phyloP scores from a whole-genome alignment of 2,797 vertebrate genomes.

The Bradypus variegatus region DNA sequence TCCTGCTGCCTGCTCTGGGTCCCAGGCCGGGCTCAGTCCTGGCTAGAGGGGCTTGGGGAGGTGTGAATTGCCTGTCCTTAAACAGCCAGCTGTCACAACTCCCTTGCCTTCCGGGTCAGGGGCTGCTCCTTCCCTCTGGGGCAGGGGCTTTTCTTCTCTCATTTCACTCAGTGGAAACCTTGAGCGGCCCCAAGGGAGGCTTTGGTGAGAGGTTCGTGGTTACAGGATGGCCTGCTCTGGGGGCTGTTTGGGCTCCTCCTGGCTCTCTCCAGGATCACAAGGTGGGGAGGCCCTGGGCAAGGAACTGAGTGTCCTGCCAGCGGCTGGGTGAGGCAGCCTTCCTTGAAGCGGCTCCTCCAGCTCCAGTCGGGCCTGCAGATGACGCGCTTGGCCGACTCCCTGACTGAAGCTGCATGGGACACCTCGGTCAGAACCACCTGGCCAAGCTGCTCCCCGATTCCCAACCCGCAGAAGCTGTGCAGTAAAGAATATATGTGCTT shows the following conservation, averaged over 20 bases:
- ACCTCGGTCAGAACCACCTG: neutral
- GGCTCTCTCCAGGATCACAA: neutral
- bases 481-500: no score
- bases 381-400: rapidly evolving
- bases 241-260: no score
- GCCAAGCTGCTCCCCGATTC: neutral
- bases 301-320: neutral
- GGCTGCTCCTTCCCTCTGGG: neutral
- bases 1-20: neutral
- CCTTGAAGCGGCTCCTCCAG: neutral
- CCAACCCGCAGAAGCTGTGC: neutral
- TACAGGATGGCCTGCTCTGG: no score
- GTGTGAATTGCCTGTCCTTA: neutral
- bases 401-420: neutral
- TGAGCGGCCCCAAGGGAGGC: neutral
- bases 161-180: no score
- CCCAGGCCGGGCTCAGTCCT: neutral
- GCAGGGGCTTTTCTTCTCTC: neutral
- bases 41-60: neutral
- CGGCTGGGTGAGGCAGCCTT: rapidly evolving
- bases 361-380: neutral
- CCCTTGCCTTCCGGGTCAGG: neutral
- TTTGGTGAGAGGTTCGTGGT: neutral
- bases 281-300: neutral
- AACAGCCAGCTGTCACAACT: rapidly evolving